Evolutionary conservation across 2,113 vertebrate genomes (phyloP).

Genomic region (Ptyas mucosa): DNA sequence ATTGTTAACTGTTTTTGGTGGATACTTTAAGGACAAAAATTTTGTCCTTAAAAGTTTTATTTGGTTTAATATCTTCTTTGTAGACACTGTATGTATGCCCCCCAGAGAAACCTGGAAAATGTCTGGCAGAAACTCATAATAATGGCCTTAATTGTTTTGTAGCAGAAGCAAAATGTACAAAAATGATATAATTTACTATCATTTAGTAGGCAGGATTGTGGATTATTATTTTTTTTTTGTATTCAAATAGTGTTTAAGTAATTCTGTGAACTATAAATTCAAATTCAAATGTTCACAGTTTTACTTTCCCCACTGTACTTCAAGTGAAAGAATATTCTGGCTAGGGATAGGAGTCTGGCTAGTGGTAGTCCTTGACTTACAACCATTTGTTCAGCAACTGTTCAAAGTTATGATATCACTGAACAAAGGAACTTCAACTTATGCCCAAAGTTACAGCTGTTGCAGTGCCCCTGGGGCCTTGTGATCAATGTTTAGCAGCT

Average conservation of each 20-base stretch:
- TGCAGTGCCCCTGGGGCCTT: background rate
- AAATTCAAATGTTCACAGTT: background rate
- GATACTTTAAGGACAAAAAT: background rate
- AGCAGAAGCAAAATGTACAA: background rate
- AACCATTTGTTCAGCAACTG: background rate
- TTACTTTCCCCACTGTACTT: background rate
- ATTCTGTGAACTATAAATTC: background rate
- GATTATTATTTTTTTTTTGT: background rate
- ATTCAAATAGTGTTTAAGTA: background rate
- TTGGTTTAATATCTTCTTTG: background rate
- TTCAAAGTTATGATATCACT: background rate
- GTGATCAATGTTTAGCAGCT: background rate
- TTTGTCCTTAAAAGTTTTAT: background rate
- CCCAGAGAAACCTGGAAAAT: background rate
- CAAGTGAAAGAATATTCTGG: background rate
- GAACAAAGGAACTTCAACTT: background rate
- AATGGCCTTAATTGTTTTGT: background rate
- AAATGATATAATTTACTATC: background rate
- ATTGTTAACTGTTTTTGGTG: background rate
- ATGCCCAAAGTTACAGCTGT: background rate
- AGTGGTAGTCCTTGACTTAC: background rate
- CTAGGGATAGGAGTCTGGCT: background rate
- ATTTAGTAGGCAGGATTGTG: background rate
- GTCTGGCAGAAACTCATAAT: background rate
- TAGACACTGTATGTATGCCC: background rate